Conservation (phyloP, 53 echinoderm and acorn worm species). For the Temnopleurus reevesii region DNA sequence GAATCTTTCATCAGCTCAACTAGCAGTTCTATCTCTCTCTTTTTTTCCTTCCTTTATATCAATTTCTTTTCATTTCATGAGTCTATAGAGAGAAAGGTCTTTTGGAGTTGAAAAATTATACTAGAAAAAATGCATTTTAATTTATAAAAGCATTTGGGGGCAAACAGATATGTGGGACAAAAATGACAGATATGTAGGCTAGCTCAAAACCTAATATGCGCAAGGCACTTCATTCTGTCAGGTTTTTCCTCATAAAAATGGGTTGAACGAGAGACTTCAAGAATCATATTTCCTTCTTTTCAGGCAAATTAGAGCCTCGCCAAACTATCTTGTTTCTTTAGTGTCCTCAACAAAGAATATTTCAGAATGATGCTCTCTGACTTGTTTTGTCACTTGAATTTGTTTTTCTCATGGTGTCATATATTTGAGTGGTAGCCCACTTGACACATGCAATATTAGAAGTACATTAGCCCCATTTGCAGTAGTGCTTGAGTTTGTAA, state of each 20-base stretch:
- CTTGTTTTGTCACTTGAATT: background rate
- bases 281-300: background rate
- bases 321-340: conserved; percentile 25
- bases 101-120: too few species aligned
- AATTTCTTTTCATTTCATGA: too few species aligned
- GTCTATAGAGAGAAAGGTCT: too few species aligned
- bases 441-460: background rate
- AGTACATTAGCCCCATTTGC: too few species aligned
- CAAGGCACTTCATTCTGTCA: conserved; percentile 8
- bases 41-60: too few species aligned
- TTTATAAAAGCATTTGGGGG: background rate
- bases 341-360: background rate
- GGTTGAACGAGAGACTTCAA: conserved; percentile 32
- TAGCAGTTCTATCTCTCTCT: too few species aligned
- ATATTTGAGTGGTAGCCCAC: background rate
- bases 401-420: background rate
- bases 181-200: background rate
- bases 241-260: background rate
- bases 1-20: too few species aligned
- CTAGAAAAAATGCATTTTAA: background rate
- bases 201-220: background rate
- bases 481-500: too few species aligned
- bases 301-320: background rate
- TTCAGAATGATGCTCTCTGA: background rate
- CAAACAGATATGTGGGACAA: background rate